These are phyloP conservation scores for Empidonax alnorum DNA, from an alignment of 2,113 vertebrate species.

Conservation along the genomic window DNA sequence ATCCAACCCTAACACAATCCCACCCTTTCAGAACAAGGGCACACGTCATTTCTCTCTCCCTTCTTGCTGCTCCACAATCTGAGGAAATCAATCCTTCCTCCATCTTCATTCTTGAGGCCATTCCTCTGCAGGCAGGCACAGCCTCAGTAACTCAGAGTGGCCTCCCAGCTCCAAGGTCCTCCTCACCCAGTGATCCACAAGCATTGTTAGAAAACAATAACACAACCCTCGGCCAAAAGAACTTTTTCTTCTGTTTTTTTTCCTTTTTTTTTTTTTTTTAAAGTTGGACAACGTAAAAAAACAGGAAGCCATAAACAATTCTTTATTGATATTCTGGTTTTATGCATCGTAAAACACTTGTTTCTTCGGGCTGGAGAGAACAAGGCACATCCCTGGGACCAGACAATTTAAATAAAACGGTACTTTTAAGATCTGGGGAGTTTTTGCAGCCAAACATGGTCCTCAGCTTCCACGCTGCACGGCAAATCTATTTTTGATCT, in stretches of 20 bases:
- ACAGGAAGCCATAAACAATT: constrained; percentile 62
- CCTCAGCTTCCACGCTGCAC: background rate
- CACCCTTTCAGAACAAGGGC: background rate
- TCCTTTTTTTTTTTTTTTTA: background rate
- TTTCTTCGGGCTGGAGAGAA: constrained; percentile 7
- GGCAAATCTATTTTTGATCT: background rate
- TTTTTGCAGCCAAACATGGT: background rate
- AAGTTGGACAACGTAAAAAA: constrained; percentile 32
- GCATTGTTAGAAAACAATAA: constrained; percentile 64
- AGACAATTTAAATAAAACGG: background rate
- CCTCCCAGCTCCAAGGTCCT: constrained; percentile 31
- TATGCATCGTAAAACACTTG: background rate
- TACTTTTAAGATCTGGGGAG: background rate
- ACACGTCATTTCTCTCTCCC: background rate
- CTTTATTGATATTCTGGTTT: constrained; percentile 28
- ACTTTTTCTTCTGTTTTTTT: background rate
- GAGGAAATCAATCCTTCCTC: constrained; percentile 20
- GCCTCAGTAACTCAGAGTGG: background rate
- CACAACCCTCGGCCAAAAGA: constrained; percentile 4
- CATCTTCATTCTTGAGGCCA: background rate
- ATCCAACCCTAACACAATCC: background rate
- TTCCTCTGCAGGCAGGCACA: background rate
- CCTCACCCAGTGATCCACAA: constrained; percentile 16
- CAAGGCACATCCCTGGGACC: background rate
- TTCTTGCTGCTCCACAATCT: background rate